phyloP scores from a whole-genome alignment of 2,888 invertebrate genomes.

The Geophilus truncorum region DNA sequence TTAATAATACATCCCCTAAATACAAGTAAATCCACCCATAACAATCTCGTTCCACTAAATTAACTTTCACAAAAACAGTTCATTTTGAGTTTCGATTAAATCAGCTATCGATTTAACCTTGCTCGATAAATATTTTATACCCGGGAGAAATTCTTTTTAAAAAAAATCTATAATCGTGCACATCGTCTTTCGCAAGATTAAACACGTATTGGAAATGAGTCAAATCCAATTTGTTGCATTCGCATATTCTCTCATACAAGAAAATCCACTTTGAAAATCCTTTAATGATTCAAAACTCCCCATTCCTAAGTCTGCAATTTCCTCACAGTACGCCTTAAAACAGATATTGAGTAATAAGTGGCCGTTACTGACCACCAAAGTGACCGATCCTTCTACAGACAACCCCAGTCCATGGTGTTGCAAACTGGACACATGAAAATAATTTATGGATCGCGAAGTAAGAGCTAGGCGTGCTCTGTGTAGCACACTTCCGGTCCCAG shows the following conservation, averaged over 20 bases:
- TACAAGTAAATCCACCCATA: too few relatives aligned
- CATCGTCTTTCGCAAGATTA: not conserved
- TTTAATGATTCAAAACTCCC: not conserved
- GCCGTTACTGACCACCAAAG: too few relatives aligned
- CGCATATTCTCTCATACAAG: too few relatives aligned
- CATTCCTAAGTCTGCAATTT: not conserved
- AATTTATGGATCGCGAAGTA: too few relatives aligned
- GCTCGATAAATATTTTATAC: not conserved
- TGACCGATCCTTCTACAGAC: not conserved
- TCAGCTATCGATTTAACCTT: not conserved
- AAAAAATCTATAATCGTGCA: not conserved
- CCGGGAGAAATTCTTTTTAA: not conserved
- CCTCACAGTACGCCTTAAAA: too few relatives aligned
- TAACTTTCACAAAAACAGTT: too few relatives aligned
- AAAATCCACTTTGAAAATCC: too few relatives aligned
- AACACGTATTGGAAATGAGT: not conserved
- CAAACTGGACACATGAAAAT: too few relatives aligned
- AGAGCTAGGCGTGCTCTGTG: not conserved
- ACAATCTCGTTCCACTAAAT: too few relatives aligned
- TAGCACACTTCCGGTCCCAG: not conserved
- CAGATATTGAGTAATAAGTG: too few relatives aligned
- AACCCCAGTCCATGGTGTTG: not conserved
- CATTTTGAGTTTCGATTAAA: too few relatives aligned
- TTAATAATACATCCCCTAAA: too few relatives aligned
- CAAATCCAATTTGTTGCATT: not conserved